Conservation (phyloP, 2,113 vertebrate species). For the Elaphurus davidianus region DNA sequence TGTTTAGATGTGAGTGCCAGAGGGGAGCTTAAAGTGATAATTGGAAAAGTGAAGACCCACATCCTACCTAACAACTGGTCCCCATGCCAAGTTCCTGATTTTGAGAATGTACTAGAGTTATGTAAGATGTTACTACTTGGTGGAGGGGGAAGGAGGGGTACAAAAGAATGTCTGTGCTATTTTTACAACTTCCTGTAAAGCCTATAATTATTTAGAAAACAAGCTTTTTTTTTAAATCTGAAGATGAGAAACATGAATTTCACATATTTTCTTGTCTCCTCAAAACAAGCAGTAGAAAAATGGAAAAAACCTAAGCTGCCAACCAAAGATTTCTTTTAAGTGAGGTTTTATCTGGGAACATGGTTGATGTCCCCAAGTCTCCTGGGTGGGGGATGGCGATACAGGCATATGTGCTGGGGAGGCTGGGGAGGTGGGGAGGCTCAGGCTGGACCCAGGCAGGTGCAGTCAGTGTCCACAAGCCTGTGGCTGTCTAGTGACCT, state of each 20-base stretch:
- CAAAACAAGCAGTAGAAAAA: not conserved
- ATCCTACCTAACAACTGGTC: not conserved
- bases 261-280: not conserved
- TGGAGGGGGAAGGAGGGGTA: not conserved
- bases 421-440: too few species aligned
- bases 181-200: not conserved
- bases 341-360: not conserved
- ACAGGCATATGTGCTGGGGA: not conserved
- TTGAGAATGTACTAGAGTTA: not conserved
- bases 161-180: not conserved
- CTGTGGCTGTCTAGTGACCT: not conserved
- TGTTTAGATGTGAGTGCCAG: not conserved
- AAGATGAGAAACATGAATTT: not conserved
- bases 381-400: not conserved
- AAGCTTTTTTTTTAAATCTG: not conserved
- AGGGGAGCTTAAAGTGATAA: not conserved
- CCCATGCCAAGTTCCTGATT: not conserved
- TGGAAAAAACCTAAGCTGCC: not conserved
- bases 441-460: not conserved
- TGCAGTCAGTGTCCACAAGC: not conserved
- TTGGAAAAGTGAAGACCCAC: too few species aligned
- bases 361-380: not conserved
- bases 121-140: rapidly evolving
- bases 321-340: not conserved
- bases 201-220: not conserved